Conservation (phyloP, 2,113 vertebrate species). For the Pseudopipra pipra region DNA sequence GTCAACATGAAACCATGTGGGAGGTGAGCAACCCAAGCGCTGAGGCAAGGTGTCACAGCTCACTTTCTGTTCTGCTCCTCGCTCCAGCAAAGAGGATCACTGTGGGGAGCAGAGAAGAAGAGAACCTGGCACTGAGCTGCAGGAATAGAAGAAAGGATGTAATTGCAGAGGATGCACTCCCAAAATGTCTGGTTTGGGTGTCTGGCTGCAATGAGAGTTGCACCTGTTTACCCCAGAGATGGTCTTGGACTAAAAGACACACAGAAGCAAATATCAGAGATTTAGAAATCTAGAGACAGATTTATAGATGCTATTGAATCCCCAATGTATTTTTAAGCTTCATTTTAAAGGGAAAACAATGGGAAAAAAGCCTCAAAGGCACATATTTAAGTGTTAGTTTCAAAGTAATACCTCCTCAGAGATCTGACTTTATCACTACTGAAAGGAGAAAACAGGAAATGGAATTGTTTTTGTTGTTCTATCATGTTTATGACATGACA, state of each 20-base stretch:
- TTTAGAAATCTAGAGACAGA: neutral
- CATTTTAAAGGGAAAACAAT: constrained; percentile 61
- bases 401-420: constrained; percentile 66
- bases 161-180: neutral
- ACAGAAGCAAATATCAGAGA: neutral
- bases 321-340: constrained; percentile 26
- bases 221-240: neutral
- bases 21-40: neutral
- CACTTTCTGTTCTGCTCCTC: neutral
- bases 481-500: constrained; percentile 54
- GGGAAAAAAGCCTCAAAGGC: constrained; percentile 26
- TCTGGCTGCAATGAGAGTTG: neutral
- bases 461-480: constrained; percentile 66
- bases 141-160: neutral
- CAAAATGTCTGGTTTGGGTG: rapidly evolving
- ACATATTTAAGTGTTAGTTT: constrained; percentile 51
- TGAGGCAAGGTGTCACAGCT: rapidly evolving
- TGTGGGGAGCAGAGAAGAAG: rapidly evolving
- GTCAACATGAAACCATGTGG: rapidly evolving
- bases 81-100: neutral
- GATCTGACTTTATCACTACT: constrained; percentile 61
- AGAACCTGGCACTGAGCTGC: neutral
- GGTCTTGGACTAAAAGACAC: neutral
- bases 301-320: constrained; percentile 10
- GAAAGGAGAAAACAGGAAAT: constrained; percentile 64